Evolutionary conservation across 2,888 invertebrate genomes (phyloP).

Genomic region (Thymelicus sylvestris): DNA sequence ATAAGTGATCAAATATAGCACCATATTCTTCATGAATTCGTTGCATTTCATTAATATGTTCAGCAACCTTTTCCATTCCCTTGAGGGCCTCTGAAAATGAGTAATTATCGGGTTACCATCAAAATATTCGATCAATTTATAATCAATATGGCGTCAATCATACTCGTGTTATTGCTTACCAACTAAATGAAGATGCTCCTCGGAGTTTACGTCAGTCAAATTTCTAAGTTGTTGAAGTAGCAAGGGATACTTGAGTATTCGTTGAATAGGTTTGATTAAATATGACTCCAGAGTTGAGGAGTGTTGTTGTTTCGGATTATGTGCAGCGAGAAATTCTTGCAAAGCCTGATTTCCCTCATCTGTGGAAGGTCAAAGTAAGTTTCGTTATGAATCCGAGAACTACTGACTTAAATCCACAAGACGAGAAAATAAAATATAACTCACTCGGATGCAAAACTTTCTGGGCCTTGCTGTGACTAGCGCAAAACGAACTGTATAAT

Average conservation of each 20-base stretch:
- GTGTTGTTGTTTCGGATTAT: constrained; percentile 98
- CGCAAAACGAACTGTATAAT: constrained; percentile 99
- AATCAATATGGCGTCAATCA: neutral
- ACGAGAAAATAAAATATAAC: constrained; percentile 54
- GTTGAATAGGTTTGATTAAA: constrained; percentile 99
- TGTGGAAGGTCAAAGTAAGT: constrained; percentile 58
- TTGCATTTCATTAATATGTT: constrained; percentile 99
- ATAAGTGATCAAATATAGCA: constrained; percentile 98
- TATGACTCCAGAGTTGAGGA: constrained; percentile 98
- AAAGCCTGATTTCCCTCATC: constrained; percentile 98
- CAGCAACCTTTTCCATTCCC: constrained; percentile 99
- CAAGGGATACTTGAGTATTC: constrained; percentile 98
- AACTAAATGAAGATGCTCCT: constrained; percentile 97
- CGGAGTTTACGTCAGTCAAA: constrained; percentile 95
- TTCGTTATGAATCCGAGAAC: constrained; percentile 17
- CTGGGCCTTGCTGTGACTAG: constrained; percentile 99
- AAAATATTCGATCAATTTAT: neutral
- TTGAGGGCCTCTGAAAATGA: constrained; percentile 93
- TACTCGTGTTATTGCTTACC: constrained; percentile 81
- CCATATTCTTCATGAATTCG: constrained; percentile 99
- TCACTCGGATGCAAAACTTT: constrained; percentile 99
- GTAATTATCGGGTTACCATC: neutral
- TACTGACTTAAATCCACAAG: constrained; percentile 20
- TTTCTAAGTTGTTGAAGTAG: constrained; percentile 97
- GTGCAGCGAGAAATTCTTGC: constrained; percentile 96